A percentile compares a stretch with the other conserved stretches of the same genome.
phyloP scores from a whole-genome alignment of 1,140 invertebrate species.

The Drosophila simulans region DNA sequence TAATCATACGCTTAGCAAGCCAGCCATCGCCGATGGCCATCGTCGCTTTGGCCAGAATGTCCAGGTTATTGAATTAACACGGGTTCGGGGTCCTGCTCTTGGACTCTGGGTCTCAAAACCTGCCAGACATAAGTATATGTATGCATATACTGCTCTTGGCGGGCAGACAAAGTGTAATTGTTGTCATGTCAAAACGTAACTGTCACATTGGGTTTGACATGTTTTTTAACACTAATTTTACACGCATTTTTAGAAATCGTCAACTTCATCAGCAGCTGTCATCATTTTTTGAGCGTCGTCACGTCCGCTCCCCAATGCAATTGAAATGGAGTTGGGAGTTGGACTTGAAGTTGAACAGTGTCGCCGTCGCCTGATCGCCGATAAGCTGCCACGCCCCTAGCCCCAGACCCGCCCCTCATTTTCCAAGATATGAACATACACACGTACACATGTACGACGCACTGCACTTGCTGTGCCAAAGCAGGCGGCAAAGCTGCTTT shows the following conservation, averaged over 20 bases:
- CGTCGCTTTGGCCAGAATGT: conserved; percentile 57
- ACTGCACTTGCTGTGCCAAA: conserved; percentile 52
- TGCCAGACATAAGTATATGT: background rate
- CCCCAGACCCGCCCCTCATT: conserved; percentile 15
- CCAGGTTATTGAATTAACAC: conserved; percentile 75
- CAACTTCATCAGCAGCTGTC: conserved; percentile 81
- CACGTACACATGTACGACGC: no score
- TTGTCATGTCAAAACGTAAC: conserved; percentile 80
- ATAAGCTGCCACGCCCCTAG: conserved; percentile 61
- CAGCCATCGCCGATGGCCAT: conserved; percentile 68
- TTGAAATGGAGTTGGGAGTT: conserved; percentile 12
- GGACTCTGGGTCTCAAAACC: conserved; percentile 1
- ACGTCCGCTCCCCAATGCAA: conserved; percentile 56
- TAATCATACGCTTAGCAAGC: conserved; percentile 81
- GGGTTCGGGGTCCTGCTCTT: conserved; percentile 38
- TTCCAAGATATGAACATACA: background rate
- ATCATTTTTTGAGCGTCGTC: conserved; percentile 76
- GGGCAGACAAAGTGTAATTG: conserved; percentile 69
- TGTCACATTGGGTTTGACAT: conserved; percentile 80
- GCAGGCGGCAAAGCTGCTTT: conserved; percentile 58
- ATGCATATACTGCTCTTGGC: background rate
- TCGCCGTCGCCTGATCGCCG: conserved; percentile 64
- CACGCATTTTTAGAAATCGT: conserved; percentile 83
- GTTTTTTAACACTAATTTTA: conserved; percentile 83
- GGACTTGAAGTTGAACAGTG: conserved; percentile 36